These are phyloP conservation scores for Nomada ferruginata DNA, from an alignment of 2,888 invertebrate species.

Conservation along the genomic window DNA sequence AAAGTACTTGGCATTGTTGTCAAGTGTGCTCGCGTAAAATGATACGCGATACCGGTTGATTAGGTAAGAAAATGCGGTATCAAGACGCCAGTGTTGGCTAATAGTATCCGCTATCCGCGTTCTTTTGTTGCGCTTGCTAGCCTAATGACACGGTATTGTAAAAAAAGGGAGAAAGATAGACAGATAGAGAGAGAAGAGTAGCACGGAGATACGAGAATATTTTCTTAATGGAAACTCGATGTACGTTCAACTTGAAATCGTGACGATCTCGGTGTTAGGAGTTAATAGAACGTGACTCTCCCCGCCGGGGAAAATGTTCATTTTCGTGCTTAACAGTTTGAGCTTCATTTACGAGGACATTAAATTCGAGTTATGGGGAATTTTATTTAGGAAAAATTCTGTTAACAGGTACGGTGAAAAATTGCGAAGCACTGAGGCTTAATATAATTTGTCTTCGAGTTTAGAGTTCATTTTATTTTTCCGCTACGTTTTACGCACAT, in stretches of 20 bases:
- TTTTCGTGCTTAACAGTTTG: neutral
- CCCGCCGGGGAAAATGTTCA: neutral
- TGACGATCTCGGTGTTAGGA: conserved; percentile 13
- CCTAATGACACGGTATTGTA: conserved; percentile 69
- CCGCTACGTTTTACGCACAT: neutral
- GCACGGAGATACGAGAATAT: conserved; percentile 56
- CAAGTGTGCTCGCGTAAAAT: conserved; percentile 46
- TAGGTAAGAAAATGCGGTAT: conserved; percentile 66
- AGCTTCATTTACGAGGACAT: neutral
- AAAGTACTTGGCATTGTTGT: conserved; percentile 69
- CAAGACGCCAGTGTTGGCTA: conserved; percentile 56
- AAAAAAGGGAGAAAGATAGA: no score
- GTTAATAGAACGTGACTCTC: conserved; percentile 32
- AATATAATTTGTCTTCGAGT: neutral
- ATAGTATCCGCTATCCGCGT: conserved; percentile 65
- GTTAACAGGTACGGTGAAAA: neutral
- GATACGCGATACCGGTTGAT: conserved; percentile 63
- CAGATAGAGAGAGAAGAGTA: neutral
- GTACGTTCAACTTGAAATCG: conserved; percentile 30
- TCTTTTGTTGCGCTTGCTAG: conserved; percentile 63
- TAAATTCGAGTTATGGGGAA: neutral
- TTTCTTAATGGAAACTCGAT: conserved; percentile 69
- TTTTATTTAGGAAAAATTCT: neutral
- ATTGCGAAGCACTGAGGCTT: neutral
- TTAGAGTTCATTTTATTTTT: neutral